These are phyloP conservation scores for Alces alces DNA, from an alignment of 2,113 vertebrate genomes.

Conservation along the genomic window DNA sequence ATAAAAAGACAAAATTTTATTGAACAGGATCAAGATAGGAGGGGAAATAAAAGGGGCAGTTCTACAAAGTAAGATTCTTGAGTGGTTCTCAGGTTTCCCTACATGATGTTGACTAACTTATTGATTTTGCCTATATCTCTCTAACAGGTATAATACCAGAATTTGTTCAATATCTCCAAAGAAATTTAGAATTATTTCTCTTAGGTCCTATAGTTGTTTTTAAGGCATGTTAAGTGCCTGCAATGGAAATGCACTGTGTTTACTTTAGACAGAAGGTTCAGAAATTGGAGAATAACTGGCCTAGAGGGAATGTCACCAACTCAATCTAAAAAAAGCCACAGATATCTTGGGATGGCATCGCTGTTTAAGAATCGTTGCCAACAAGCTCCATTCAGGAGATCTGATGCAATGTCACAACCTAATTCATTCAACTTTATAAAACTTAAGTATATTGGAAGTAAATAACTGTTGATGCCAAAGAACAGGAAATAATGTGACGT, in stretches of 20 bases:
- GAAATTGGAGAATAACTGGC: slow-evolving; percentile 67
- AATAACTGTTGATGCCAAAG: not conserved
- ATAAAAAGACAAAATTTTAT: slow-evolving; percentile 11
- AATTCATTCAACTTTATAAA: slow-evolving; percentile 61
- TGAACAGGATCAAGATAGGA: not conserved
- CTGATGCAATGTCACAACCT: slow-evolving; percentile 65
- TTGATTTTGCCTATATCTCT: not conserved
- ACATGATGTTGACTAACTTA: not conserved
- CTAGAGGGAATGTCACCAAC: slow-evolving; percentile 63
- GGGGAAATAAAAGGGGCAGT: not conserved
- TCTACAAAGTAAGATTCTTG: not conserved
- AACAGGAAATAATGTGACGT: not conserved
- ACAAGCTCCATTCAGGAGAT: slow-evolving; percentile 66
- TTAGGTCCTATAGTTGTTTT: slow-evolving; percentile 46
- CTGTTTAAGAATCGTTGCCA: slow-evolving; percentile 50
- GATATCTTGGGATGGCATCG: slow-evolving; percentile 69
- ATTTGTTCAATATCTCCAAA: slow-evolving; percentile 2
- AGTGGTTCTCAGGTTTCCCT: not conserved
- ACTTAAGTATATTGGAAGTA: not conserved
- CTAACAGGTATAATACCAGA: not conserved
- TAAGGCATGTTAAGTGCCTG: slow-evolving; percentile 29
- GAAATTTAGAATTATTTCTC: slow-evolving; percentile 16
- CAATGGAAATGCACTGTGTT: slow-evolving; percentile 73
- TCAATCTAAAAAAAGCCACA: slow-evolving; percentile 62
- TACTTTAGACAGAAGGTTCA: slow-evolving; percentile 56